Percentiles rank a stretch among this genome's conserved stretches.
These are phyloP conservation scores for Xestia sexstrigata DNA, from an alignment of 2,888 invertebrate genomes.

Conservation along the genomic window DNA sequence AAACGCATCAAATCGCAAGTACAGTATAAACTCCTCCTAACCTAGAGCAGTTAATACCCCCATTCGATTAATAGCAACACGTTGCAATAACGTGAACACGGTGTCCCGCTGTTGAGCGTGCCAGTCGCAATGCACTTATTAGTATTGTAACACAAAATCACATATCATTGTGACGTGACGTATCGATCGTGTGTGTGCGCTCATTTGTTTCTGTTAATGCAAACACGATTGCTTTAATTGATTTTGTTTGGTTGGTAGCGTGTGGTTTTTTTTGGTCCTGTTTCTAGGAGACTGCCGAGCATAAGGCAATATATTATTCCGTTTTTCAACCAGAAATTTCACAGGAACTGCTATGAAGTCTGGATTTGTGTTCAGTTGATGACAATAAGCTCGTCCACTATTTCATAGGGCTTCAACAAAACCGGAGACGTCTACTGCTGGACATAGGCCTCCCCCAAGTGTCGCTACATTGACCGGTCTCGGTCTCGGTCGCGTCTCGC, in stretches of 20 bases:
- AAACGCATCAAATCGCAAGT: slow-evolving; percentile 7
- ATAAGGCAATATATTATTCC: not conserved
- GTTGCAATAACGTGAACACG: slow-evolving; percentile 75
- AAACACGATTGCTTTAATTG: slow-evolving; percentile 55
- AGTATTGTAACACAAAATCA: slow-evolving; percentile 73
- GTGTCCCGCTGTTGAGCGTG: slow-evolving; percentile 76
- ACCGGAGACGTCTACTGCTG: no score
- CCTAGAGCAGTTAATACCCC: slow-evolving; percentile 69
- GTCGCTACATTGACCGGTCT: no score
- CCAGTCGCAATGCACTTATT: slow-evolving; percentile 67
- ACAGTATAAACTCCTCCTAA: slow-evolving; percentile 54
- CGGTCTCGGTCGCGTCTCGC: no score
- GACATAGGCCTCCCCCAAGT: no score
- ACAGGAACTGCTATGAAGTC: no score
- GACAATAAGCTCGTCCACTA: no score
- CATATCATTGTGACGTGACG: slow-evolving; percentile 75
- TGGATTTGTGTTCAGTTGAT: no score
- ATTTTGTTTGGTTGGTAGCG: slow-evolving; percentile 41
- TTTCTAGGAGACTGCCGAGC: not conserved
- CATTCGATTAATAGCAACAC: slow-evolving; percentile 82
- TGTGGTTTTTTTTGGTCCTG: not conserved
- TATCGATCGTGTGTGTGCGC: slow-evolving; percentile 55
- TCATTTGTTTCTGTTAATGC: slow-evolving; percentile 57
- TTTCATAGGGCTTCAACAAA: no score
- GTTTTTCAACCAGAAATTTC: not conserved